A percentile compares a stretch with the other conserved stretches of the same genome.
phyloP scores from a whole-genome alignment of 2,797 vertebrate genomes.

The Crenuchus spilurus region DNA sequence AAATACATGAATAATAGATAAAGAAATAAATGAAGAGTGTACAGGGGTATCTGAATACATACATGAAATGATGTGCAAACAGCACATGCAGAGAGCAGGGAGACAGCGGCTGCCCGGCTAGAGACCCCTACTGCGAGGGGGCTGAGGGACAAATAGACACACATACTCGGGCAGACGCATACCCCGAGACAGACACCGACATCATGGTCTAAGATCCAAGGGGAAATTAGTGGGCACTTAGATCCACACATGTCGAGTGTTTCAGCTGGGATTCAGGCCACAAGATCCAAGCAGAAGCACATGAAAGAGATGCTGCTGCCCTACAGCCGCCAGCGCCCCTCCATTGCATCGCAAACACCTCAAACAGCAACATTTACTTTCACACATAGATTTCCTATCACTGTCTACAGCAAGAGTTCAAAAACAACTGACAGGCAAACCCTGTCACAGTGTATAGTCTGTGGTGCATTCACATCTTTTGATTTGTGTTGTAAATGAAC shows the following conservation, averaged over 20 bases:
- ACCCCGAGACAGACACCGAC: slow-evolving; percentile 47
- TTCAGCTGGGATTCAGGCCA: slow-evolving; percentile 68
- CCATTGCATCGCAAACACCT: slow-evolving; percentile 39
- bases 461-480: not conserved
- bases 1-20: slow-evolving; percentile 56
- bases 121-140: slow-evolving; percentile 30
- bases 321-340: slow-evolving; percentile 48
- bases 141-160: slow-evolving; percentile 16
- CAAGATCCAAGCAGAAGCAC: slow-evolving; percentile 70
- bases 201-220: slow-evolving; percentile 65
- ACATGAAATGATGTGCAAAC: slow-evolving; percentile 49
- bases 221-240: slow-evolving; percentile 76
- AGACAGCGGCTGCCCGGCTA: slow-evolving; percentile 41
- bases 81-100: slow-evolving; percentile 17
- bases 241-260: slow-evolving; percentile 69
- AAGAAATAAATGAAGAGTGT: slow-evolving; percentile 45
- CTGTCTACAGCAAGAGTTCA: not conserved
- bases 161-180: slow-evolving; percentile 12
- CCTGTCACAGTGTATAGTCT: not conserved
- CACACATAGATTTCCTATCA: slow-evolving; percentile 31
- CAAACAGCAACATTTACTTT: slow-evolving; percentile 38
- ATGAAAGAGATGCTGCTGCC: slow-evolving; percentile 71
- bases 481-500: not conserved
- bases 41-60: slow-evolving; percentile 32
- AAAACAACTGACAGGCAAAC: not conserved